Base-by-base conservation (phyloP, 2,797 vertebrate genomes). In the Triplophysa bombifrons region DNA sequence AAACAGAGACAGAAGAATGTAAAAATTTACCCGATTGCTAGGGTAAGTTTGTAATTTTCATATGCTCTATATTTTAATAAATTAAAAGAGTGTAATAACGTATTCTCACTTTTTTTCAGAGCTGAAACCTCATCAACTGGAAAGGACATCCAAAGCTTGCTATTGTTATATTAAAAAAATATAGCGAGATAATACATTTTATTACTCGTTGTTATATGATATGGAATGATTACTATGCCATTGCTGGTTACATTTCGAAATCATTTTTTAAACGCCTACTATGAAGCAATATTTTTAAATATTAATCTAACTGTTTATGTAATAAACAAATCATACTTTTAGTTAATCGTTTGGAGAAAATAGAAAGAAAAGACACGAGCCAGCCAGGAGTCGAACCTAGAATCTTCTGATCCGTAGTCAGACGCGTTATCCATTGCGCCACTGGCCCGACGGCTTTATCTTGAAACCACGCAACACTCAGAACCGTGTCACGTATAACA, bases 331-430 rank as follows among this genome's bases (percentile, higher is more conserved):
- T 13, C 44, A 11, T 46, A 13, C 44, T 46, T 2, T 22, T 56
- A 56, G n/a, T 3, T 22, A 11, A 11, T 4, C 22, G 6, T 22
- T 20, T 20, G 10, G 53, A 10, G 44, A 46, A 11, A 46, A 46
- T 46, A 5, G 0, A 50, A 50, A 1, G 14, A 50, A 50, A 50
- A 17, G 14, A 4, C 1, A 0, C 91, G 86, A 94, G 93, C 92
- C 92, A 94, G 90, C 91, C 87, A 95, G 91, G 93, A 94, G 92
- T 95, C 89, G 87, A 95, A 94, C 91, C 91, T 93, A 88, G 89
- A 93, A 92, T 92, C 83, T 87, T 85, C 86, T 87, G 83, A 86
- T 85, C 80, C 82, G 84, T 87, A 87, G 83, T 86, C 85, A 85
- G 85, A 87, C 85, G 84, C 84, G 83, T 86, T 87, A 85, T 87